A percentile compares a stretch with the other conserved stretches of the same genome.
phyloP scores from a whole-genome alignment of 2,113 vertebrate genomes.

The Laterallus jamaicensis region DNA sequence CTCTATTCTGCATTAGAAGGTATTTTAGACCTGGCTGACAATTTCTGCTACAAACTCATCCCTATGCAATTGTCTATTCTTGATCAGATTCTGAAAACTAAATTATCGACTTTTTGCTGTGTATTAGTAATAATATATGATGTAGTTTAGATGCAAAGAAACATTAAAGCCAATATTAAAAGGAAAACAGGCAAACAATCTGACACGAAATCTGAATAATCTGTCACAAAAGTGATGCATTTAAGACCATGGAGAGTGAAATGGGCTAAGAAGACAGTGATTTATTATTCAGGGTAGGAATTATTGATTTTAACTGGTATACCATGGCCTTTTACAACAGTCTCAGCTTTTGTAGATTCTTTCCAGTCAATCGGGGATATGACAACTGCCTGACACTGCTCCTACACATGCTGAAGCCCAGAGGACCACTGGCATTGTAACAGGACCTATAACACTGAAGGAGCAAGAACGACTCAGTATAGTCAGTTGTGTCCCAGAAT shows the following conservation, averaged over 20 bases:
- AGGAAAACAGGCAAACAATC: neutral
- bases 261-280: neutral
- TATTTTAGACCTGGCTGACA: neutral
- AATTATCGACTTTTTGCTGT: neutral
- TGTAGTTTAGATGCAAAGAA: neutral
- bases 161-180: neutral
- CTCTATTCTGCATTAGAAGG: neutral
- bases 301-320: neutral
- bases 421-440: neutral
- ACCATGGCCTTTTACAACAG: neutral
- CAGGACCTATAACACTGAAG: neutral
- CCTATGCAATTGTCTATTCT: neutral
- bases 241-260: neutral
- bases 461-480: accelerated
- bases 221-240: neutral
- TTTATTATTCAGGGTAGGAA: neutral
- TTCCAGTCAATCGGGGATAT: accelerated
- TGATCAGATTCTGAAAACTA: neutral
- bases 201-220: neutral
- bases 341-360: neutral
- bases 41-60: neutral
- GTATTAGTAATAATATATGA: neutral
- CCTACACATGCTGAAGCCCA: neutral
- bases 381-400: neutral
- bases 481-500: neutral